Conservation (phyloP, 1,140 invertebrate species). For the Muscidifurax raptorellus region DNA sequence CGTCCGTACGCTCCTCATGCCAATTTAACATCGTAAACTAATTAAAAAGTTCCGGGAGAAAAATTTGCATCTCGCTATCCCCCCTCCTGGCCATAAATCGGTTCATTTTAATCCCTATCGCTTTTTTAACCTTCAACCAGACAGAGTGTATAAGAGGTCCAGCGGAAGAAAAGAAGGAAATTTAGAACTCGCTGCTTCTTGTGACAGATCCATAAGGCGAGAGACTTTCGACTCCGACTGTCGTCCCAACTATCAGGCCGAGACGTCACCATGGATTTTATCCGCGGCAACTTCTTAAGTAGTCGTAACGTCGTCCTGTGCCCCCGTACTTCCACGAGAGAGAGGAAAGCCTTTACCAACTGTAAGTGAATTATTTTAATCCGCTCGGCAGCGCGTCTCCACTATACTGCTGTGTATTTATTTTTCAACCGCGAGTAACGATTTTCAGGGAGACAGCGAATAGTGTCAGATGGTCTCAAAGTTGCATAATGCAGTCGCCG, state of each 20-base stretch:
- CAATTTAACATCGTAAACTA: not conserved
- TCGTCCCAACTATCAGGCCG: not conserved
- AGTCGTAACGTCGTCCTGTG: conserved; percentile 45
- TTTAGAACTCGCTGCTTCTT: not conserved
- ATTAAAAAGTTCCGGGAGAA: not conserved
- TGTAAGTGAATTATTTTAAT: conserved; percentile 41
- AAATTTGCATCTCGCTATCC: not conserved
- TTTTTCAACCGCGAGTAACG: not conserved
- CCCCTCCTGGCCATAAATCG: not conserved
- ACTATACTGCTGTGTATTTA: too few species aligned
- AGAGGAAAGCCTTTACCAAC: not conserved
- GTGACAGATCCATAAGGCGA: not conserved
- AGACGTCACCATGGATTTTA: conserved; percentile 7
- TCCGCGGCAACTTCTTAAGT: conserved; percentile 30
- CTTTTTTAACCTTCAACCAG: not conserved
- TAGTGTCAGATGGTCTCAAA: too few species aligned
- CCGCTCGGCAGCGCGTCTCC: not conserved
- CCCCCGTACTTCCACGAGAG: not conserved
- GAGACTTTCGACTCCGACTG: too few species aligned
- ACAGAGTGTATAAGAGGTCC: not conserved
- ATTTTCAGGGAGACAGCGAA: not conserved
- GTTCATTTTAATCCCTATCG: not conserved
- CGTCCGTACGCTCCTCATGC: not conserved
- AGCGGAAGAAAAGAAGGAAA: not conserved
- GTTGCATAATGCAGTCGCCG: too few species aligned